Percentiles rank a stretch among this genome's conserved stretches.
Conservation (phyloP, 2,113 vertebrate genomes). For the Peromyscus maniculatus region DNA sequence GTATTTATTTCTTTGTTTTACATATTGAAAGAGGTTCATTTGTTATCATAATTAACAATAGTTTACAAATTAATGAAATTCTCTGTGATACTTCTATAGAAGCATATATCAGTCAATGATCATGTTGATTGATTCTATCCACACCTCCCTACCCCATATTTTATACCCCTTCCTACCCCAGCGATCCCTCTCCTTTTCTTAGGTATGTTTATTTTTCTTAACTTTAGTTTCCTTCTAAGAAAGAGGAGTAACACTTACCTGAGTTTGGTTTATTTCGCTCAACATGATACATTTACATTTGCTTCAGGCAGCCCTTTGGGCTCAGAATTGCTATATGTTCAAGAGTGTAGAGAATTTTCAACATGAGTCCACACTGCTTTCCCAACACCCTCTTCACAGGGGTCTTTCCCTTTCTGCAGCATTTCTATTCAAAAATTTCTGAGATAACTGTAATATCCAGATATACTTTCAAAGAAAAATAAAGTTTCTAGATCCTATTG, state of each 20-base stretch:
- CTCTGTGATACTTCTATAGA: not conserved
- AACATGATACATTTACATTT: not conserved
- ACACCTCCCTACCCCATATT: too few species aligned
- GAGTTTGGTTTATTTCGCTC: not conserved
- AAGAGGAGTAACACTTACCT: not conserved
- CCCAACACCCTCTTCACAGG: not conserved
- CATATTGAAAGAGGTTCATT: not conserved
- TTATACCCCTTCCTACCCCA: not conserved
- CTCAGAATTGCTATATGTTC: not conserved
- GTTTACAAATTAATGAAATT: not conserved
- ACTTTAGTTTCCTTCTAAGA: not conserved
- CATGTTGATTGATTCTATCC: not conserved
- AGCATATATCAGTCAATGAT: not conserved
- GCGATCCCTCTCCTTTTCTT: not conserved
- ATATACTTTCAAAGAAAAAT: conserved; percentile 20
- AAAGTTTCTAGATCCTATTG: not conserved
- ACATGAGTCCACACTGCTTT: not conserved
- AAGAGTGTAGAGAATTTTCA: not conserved
- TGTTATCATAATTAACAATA: not conserved
- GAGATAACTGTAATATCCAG: not conserved
- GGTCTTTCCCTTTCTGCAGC: not conserved
- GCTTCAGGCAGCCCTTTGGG: not conserved
- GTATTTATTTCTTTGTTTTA: not conserved
- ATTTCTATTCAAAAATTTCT: not conserved
- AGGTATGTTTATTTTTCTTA: too few species aligned